Conservation (phyloP, 1,140 invertebrate genomes). For the Drosophila kohkoa region DNA sequence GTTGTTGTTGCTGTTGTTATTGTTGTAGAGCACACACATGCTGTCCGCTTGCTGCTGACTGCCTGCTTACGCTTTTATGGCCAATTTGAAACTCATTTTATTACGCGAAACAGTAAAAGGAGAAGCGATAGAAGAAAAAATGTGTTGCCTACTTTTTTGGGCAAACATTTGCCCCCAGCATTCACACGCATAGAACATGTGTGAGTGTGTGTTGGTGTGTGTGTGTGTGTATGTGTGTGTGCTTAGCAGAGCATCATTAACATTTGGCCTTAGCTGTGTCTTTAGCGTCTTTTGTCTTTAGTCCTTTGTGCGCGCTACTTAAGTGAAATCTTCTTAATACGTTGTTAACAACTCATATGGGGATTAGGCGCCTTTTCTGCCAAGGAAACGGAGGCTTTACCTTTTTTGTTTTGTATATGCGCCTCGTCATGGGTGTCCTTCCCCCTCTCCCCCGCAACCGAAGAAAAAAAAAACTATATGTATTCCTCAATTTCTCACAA, state of each 20-base stretch:
- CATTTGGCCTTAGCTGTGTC: constrained; percentile 40
- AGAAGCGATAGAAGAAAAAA: constrained; percentile 39
- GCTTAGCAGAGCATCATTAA: constrained; percentile 61
- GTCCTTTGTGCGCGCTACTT: constrained; percentile 47
- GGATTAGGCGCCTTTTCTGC: constrained; percentile 27
- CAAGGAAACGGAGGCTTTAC: background rate
- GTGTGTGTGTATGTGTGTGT: constrained; percentile 21
- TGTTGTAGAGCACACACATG: constrained; percentile 31
- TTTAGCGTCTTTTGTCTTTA: constrained; percentile 40
- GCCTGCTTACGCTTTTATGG: constrained; percentile 61
- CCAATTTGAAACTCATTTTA: constrained; percentile 77
- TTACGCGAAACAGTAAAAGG: constrained; percentile 35
- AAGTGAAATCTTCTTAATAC: constrained; percentile 78
- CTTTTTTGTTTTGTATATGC: background rate
- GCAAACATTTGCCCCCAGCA: constrained; percentile 28
- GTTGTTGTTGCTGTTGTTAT: constrained; percentile 15
- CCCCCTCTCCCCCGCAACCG: background rate
- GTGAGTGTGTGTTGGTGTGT: background rate
- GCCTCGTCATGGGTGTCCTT: constrained; percentile 13
- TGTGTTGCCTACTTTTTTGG: constrained; percentile 62
- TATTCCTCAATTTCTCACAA: constrained; percentile 25
- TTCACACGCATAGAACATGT: background rate
- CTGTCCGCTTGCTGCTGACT: constrained; percentile 16
- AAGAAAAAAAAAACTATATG: constrained; percentile 28
- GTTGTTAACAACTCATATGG: constrained; percentile 76